Percentiles rank a stretch among this genome's conserved stretches.
phyloP scores from a whole-genome alignment of 1,140 invertebrate species.

The Pentalonia nigronervosa region DNA sequence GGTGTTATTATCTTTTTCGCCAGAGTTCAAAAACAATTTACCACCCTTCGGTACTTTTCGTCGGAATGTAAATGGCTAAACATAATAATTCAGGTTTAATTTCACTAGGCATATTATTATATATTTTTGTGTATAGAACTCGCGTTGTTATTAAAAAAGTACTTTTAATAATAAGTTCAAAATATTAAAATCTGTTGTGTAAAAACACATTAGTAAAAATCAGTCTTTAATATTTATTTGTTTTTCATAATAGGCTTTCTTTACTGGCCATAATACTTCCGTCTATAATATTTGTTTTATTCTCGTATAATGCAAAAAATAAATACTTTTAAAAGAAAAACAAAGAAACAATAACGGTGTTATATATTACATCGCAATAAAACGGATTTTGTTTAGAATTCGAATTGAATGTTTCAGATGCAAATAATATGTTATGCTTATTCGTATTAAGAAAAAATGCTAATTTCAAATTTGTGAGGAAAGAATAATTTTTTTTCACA shows the following conservation, averaged over 20 bases:
- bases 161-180: background rate
- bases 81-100: background rate
- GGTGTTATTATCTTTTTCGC: background rate
- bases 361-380: background rate
- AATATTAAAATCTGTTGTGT: background rate
- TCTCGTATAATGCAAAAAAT: background rate
- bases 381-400: background rate
- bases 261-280: background rate
- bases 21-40: background rate
- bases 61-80: background rate
- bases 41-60: background rate
- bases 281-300: background rate
- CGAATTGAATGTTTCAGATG: background rate
- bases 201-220: background rate
- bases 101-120: background rate
- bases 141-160: background rate
- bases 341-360: background rate
- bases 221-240: background rate
- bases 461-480: background rate
- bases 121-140: background rate
- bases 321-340: background rate
- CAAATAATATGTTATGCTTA: background rate
- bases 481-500: background rate
- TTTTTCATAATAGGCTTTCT: background rate
- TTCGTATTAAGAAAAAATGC: background rate